These are phyloP conservation scores for Ancistrus triradiatus DNA, from an alignment of 2,113 vertebrate genomes.

Conservation along the genomic window DNA sequence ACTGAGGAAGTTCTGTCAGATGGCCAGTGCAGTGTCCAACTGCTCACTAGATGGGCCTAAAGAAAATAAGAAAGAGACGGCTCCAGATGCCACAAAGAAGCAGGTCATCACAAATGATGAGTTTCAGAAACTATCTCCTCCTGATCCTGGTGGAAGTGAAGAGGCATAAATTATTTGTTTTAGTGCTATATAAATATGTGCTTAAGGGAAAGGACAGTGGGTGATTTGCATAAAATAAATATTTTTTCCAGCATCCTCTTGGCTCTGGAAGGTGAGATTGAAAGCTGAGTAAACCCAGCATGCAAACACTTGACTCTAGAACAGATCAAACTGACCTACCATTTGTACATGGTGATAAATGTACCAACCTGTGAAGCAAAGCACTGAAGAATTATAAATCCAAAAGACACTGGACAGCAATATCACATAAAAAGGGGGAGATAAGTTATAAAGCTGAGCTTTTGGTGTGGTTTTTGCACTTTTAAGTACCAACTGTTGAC, in stretches of 20 bases:
- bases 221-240: background rate
- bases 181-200: background rate
- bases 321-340: background rate
- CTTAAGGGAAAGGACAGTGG: background rate
- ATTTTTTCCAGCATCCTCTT: conserved; percentile 8
- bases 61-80: conserved; percentile 54
- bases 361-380: conserved; percentile 9
- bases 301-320: conserved; percentile 34
- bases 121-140: conserved; percentile 44
- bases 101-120: conserved; percentile 49
- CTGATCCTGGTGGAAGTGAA: conserved; percentile 6
- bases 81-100: conserved; percentile 62
- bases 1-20: conserved; percentile 81
- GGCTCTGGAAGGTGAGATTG: conserved; percentile 30
- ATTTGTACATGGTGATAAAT: conserved; percentile 10
- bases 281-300: conserved; percentile 46
- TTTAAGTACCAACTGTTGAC: background rate
- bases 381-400: background rate
- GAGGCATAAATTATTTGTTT: conserved; percentile 32
- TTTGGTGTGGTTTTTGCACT: background rate
- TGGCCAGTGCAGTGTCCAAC: conserved; percentile 82
- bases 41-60: conserved; percentile 74
- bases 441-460: background rate
- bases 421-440: background rate
- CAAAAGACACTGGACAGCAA: conserved; percentile 21